Evolutionary conservation across 1,140 invertebrate genomes (phyloP), one percentile per base, ranked within the genome.

Genomic region (Brachionus asplanchnoidis): DNA sequence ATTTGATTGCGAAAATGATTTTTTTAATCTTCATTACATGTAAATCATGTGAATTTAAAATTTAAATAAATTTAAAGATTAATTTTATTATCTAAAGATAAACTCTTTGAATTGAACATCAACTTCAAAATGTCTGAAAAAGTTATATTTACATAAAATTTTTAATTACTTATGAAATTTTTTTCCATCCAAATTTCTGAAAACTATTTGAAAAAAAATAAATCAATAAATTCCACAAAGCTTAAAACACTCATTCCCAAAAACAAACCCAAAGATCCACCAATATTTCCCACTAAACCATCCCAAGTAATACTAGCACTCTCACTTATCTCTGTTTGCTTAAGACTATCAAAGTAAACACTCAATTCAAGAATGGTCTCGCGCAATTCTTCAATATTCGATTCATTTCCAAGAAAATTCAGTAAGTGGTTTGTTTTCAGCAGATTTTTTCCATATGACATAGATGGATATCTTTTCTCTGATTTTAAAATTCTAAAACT

Each of bases 201-300:
- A n/a, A n/a, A n/a, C n/a, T n/a, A n/a, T n/a, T n/a, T n/a, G n/a
- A n/a, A n/a, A n/a, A 66, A 66, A 70, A 32, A 14, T 36, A 80
- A 26, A 17, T 80, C 78, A 2, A 80, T 17, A 56, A 80, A 56
- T 26, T 80, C 46, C 6, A 80, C 17, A 56, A 80, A 56, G 17
- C 78, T 80, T n/a, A 80, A 17, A 56, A 53, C 20, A 60, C 50
- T 60, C 5, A 80, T 56, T 8, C 78, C 78, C 17, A 80, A 56
- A 40, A 80, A 80, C 14, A 80, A 46, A 11, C 78, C 78, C 2
- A 80, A 17, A 26, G 78, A 26, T 56, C 78, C 78, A 80, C 78
- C 78, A 23, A 80, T 80, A 11, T 7, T 56, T 4, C 44, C 23
- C 2, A 80, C 26, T 12, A 80, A 28, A 36, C 3, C 26, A 32